Evolutionary conservation across 2,888 invertebrate species (phyloP).

Genomic region (Neocrepidodera transversa): DNA sequence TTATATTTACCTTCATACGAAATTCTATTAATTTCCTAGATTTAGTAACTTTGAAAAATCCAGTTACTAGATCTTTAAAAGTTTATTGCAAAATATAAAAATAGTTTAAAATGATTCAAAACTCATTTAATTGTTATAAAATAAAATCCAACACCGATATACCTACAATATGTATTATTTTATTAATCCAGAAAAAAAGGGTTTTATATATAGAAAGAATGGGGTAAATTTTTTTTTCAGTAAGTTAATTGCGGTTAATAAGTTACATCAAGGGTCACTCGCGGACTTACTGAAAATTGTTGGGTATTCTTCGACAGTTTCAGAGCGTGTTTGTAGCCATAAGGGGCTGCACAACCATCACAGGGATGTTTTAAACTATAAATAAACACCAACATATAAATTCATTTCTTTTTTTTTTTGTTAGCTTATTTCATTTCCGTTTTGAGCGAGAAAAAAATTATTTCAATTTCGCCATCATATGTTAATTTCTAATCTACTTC

Average conservation of each 20-base stretch:
- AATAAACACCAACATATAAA: slow-evolving; percentile 41
- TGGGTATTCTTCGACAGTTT: slow-evolving; percentile 82
- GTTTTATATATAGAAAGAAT: slow-evolving; percentile 9
- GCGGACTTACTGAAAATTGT: slow-evolving; percentile 83
- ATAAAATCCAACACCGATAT: slow-evolving; percentile 13
- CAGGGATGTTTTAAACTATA: slow-evolving; percentile 74
- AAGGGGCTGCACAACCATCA: slow-evolving; percentile 86
- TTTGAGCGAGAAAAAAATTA: too few species aligned
- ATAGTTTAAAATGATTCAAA: too few species aligned
- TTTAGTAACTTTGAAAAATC: too few species aligned
- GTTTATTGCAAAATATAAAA: too few species aligned
- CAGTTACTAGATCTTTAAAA: too few species aligned
- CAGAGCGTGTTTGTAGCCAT: slow-evolving; percentile 96
- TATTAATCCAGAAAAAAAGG: not conserved
- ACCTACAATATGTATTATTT: too few species aligned
- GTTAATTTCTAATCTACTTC: not conserved
- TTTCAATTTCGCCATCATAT: not conserved
- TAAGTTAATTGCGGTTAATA: slow-evolving; percentile 35
- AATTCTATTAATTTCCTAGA: too few species aligned
- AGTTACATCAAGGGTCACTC: slow-evolving; percentile 10
- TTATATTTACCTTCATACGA: too few species aligned
- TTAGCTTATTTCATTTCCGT: too few species aligned
- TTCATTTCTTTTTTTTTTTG: too few species aligned
- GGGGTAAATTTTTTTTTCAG: slow-evolving; percentile 7
- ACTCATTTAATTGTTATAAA: too few species aligned